A percentile compares a stretch with the other conserved stretches of the same genome.
phyloP scores from a whole-genome alignment of 2,113 vertebrate genomes.

The Gobiocypris rarus region DNA sequence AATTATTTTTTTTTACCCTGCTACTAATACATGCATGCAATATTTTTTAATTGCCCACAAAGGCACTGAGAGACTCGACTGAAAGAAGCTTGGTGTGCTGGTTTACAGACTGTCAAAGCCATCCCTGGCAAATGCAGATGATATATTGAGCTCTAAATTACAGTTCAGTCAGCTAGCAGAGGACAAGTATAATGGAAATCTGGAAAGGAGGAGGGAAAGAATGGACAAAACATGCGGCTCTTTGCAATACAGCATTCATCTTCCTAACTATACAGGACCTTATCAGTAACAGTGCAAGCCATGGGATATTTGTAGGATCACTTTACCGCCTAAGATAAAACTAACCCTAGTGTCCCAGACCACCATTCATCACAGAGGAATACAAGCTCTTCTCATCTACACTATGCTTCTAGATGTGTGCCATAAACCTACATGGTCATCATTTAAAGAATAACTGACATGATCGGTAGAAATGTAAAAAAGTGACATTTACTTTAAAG shows the following conservation, averaged over 20 bases:
- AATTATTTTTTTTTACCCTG: constrained; percentile 63
- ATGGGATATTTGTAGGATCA: not conserved
- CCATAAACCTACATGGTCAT: not conserved
- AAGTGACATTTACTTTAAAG: no score
- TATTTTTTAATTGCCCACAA: constrained; percentile 62
- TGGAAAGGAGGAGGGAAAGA: not conserved
- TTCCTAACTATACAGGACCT: constrained; percentile 21
- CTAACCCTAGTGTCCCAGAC: not conserved
- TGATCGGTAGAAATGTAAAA: no score
- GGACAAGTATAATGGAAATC: not conserved
- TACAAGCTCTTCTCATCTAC: not conserved
- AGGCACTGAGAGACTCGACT: constrained; percentile 25
- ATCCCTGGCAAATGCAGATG: constrained; percentile 32
- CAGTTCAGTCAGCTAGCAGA: constrained; percentile 1
- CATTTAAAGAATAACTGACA: no score
- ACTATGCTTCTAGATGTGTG: not conserved
- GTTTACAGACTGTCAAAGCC: constrained; percentile 20
- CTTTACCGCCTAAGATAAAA: not conserved
- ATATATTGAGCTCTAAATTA: constrained; percentile 31
- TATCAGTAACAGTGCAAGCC: not conserved
- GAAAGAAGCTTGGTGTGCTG: constrained; percentile 24
- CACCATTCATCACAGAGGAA: not conserved
- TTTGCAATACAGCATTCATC: constrained; percentile 33
- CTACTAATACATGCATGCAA: constrained; percentile 61
- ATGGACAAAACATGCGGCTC: not conserved